These are phyloP conservation scores for Caenorhabditis latens DNA, from an alignment of 1,140 invertebrate species.

Conservation along the genomic window DNA sequence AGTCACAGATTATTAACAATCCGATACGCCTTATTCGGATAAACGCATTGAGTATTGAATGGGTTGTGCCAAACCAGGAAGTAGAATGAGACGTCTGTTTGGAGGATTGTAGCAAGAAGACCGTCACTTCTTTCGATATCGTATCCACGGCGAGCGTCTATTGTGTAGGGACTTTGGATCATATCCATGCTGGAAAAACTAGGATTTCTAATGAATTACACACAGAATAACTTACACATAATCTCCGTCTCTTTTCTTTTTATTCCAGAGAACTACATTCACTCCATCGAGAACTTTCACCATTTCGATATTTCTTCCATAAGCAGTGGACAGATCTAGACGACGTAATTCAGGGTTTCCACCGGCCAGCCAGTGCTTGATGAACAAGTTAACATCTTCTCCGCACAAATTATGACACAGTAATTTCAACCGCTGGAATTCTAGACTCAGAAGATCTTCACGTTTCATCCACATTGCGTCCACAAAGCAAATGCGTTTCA, in stretches of 20 bases:
- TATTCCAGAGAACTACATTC: background rate
- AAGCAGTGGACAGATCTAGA: background rate
- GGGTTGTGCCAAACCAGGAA: background rate
- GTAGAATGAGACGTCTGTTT: background rate
- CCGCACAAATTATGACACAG: background rate
- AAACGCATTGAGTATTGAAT: background rate
- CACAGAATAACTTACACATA: background rate
- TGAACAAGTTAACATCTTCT: background rate
- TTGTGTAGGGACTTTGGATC: no score
- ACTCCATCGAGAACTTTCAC: background rate
- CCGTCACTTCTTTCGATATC: constrained; percentile 4
- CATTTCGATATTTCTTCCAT: background rate
- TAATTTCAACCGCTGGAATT: background rate
- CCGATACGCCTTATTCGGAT: no score
- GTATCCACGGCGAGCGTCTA: background rate
- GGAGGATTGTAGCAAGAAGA: background rate
- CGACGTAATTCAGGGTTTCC: background rate
- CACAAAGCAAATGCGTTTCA: background rate
- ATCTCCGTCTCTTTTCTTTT: background rate
- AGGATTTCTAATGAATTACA: background rate
- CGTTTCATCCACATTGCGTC: background rate
- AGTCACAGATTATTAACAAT: background rate
- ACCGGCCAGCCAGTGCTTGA: background rate
- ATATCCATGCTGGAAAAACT: background rate
- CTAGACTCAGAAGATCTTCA: background rate